Base-by-base conservation (phyloP, 2,888 invertebrate genomes). In the Stenoptilia bipunctidactyla region DNA sequence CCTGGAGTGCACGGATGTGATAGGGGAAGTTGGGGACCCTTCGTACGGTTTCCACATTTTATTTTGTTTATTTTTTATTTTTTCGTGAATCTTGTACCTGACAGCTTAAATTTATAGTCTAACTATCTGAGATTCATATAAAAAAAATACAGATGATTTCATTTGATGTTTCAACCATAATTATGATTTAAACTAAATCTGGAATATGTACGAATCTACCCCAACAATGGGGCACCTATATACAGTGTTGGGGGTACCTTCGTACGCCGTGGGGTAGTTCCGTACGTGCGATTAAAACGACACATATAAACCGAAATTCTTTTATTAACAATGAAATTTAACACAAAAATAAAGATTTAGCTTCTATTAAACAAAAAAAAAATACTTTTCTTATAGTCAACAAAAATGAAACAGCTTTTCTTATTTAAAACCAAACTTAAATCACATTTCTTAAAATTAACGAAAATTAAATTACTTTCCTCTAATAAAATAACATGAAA, bases 161-260 rank as follows among this genome's bases (percentile, higher is more conserved):
- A 40, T 40, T 35, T 36, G 30, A 40, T 40, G 14, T 40, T 36
- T 40, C 40, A 40, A 36, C 40, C 13, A 40, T 10, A 40, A 40
- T 36, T 36, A 15, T 36, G 36, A 36, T 36, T 36, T 36, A 36
- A 15, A 36, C 36, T 13, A 36, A 36, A 36, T 36, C 13, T 36
- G 36, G 36, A 36, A 36, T 36, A 13, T 36, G 15, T 15, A 36
- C 14, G 36, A 36, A 20, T 20, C 20, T 20, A 20, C 20, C 20
- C 20, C 20, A 20, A 20, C 20, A 20, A 20, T 8, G 20, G 8
- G 20, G 20, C 20, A 20, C 20, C 20, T 20, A 20, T 20, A 20
- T 20, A 20, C 20, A 20, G 20, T 20, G 20, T 8, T 20, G 20
- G 20, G 20, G 20, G 20, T 20, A 20, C 20, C 20, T 20, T 20